Base-by-base conservation (phyloP, 2,888 invertebrate species). In the Venusia cambrica region DNA sequence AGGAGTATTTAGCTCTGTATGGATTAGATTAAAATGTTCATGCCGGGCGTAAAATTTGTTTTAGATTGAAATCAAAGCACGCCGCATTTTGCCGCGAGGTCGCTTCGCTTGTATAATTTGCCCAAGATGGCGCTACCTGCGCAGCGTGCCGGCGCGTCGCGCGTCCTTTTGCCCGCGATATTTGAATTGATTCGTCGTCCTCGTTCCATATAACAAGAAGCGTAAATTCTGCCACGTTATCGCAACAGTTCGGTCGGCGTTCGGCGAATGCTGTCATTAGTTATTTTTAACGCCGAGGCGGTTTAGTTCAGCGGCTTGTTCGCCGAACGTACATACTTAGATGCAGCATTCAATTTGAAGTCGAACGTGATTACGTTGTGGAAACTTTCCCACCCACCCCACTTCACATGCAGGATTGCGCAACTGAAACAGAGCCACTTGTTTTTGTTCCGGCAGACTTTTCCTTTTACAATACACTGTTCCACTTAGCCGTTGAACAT, bases 311-410 rank as follows among this genome's bases (percentile, higher is more conserved):
- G 1, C 2, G 18, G 24, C 28, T 22, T 26, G 60, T 58, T 65
- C 61, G 70, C 58, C 68, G 67, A 62, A 70, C 73, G 66, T 64
- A 55, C 65, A 71, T n/a, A 69, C 63, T 68, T 71, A 68, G 72
- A 73, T 71, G 66, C 61, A 65, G 51, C 43, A n/a, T n/a, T n/a
- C n/a, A n/a, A n/a, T n/a, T n/a, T n/a, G 50, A 57, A 52, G 53
- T 53, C 51, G 48, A 61, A 69, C 57, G 58, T 53, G 62, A 63
- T 69, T 71, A 72, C 73, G 66, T 71, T 65, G 70, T 73, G 68
- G 74, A 70, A 77, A 85, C 81, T 84, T 85, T 85, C 83, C 76
- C 81, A n/a, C n/a, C n/a, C n/a, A n/a, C n/a, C n/a, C n/a, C n/a
- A n/a, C n/a, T n/a, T n/a, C n/a, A 81, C 76, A 75, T 70, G 70